Evolutionary conservation across 2,113 vertebrate genomes (phyloP), one percentile per base, ranked within the genome.

Genomic region (Candoia aspera): DNA sequence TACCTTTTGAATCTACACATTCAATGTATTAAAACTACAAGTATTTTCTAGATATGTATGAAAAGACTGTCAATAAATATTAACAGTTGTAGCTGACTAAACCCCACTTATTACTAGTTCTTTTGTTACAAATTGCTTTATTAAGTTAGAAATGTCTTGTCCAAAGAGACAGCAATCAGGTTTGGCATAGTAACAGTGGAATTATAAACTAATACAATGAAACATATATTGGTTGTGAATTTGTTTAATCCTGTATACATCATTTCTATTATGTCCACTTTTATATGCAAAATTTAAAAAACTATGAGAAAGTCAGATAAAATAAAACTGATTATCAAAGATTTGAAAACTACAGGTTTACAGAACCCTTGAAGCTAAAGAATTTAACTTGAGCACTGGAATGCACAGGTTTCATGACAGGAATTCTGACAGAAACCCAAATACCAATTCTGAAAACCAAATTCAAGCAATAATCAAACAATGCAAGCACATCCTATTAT

Each of bases 351-450:
- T 92, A 92, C 0, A 0, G 17, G 73, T 37, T 92, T 87, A 92
- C 24, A 49, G 12, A 91, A 37, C 60, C 29, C n/a, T 53, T 89
- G 91, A 59, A 37, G 85, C 11, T n/a, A 62, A 87, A 95, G 92
- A n/a, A 86, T 8, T 86, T 68, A 86, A 60, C 55, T 42, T 0
- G 0, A 73, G 0, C 86, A 62, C 13, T 86, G 90, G 92, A 37
- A 90, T 55, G 58, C 64, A 92, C 84, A 83, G 88, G 68, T 79
- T n/a, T 89, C 90, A 83, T 91, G 68, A 90, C 88, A 91, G 73
- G 6, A 90, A 6, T 64, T 21, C 79, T 33, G 84, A 68, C 23
- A 6, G 54, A 60, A 62, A 46, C 19, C 23, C 37, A 57, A 55
- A 42, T 42, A 79, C 26, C 24, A 15, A 55, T 64, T 86, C 90